These are phyloP conservation scores for Bagarius yarrelli DNA, from an alignment of 2,113 vertebrate genomes.

Conservation along the genomic window DNA sequence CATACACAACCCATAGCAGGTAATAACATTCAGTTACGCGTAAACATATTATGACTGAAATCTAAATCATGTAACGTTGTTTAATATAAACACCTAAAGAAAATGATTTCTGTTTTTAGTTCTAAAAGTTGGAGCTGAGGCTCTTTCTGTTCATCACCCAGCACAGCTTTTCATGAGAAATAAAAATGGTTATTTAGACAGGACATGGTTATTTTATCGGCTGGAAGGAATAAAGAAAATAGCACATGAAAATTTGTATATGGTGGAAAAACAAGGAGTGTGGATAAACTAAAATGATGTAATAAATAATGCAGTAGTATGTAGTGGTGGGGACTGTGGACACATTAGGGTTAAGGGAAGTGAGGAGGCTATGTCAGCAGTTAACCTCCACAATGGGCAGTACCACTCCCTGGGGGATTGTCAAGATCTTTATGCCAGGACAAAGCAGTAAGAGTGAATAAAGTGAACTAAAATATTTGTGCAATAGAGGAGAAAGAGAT, in stretches of 20 bases:
- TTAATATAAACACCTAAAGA: neutral
- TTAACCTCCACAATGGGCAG: conserved; percentile 13
- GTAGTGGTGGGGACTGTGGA: neutral
- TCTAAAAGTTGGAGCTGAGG: neutral
- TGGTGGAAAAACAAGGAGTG: neutral
- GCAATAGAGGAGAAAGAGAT: conserved; percentile 10
- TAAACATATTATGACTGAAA: neutral
- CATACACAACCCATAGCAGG: neutral
- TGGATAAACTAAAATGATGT: conserved; percentile 4
- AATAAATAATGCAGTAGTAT: conserved; percentile 39
- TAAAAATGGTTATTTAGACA: neutral
- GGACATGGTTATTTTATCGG: no score
- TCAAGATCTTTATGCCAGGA: conserved; percentile 33
- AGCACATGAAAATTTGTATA: neutral
- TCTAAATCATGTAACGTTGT: neutral
- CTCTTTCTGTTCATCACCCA: neutral
- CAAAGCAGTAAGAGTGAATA: conserved; percentile 15
- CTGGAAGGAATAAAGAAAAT: conserved; percentile 1
- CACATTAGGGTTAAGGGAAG: neutral
- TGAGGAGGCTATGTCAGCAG: conserved; percentile 48
- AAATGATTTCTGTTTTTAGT: neutral
- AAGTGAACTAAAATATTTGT: conserved; percentile 45
- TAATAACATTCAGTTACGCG: neutral
- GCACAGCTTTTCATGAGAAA: neutral
- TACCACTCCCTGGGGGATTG: conserved; percentile 2